phyloP scores from a whole-genome alignment of 2,113 vertebrate species.

The Chaetodon trifascialis region DNA sequence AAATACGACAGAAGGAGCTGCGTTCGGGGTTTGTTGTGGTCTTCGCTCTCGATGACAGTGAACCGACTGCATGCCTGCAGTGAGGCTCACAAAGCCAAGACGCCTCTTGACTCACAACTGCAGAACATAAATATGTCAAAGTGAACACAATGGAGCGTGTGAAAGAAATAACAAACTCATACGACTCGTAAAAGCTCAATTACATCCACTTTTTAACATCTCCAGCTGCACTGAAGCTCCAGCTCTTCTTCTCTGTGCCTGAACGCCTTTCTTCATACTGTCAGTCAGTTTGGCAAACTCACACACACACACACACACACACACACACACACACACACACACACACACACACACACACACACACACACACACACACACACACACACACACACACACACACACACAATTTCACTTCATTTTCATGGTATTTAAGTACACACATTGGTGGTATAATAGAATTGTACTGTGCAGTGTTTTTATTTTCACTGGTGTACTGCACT shows the following conservation, averaged over 20 bases:
- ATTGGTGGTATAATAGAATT: too few relatives aligned
- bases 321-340: not conserved
- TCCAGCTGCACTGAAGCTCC: not conserved
- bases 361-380: not conserved
- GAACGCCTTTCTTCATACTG: not conserved
- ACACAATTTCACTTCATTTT: not conserved
- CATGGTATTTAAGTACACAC: too few relatives aligned
- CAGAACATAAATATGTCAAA: slow-evolving; percentile 1
- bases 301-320: not conserved
- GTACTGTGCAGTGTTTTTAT: too few relatives aligned
- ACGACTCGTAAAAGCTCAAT: not conserved
- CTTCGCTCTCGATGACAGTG: not conserved
- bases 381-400: not conserved
- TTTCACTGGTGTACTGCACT: too few relatives aligned
- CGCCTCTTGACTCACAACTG: not conserved
- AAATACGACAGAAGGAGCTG: not conserved
- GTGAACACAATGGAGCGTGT: not conserved
- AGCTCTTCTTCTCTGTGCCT: not conserved
- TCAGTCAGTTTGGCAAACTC: not conserved
- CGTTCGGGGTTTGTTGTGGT: not conserved
- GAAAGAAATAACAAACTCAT: not conserved
- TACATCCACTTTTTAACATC: not conserved
- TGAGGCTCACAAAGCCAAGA: not conserved
- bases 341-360: not conserved
- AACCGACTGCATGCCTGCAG: not conserved